Base-by-base conservation (phyloP, 1,140 invertebrate species). In the Geopemphigus sp. region DNA sequence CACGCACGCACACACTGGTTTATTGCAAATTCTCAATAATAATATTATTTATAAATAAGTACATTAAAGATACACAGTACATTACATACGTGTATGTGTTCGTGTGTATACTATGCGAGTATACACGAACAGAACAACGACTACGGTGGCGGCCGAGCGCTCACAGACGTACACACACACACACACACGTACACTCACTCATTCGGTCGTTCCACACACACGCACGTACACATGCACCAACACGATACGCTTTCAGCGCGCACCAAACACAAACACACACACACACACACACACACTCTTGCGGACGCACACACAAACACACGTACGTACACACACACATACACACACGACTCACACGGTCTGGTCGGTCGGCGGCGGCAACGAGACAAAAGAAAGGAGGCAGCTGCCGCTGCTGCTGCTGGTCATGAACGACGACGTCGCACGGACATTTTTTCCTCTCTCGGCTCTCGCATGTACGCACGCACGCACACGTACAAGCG, bases 401-500 rank as follows among this genome's bases (percentile, higher is more conserved):
- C n/a, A n/a, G n/a, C n/a, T n/a, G n/a, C n/a, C n/a, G 64, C 64
- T 47, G 73, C 73, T 76, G 74, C 74, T 78, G 74, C 73, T 61
- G 73, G 74, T 78, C 74, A 78, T 78, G 74, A 78, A 78, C 74
- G 74, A 63, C 68, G 68, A 78, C 59, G 57, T 78, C 74, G 74
- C 32, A 78, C 74, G 45, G 45, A 50, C 57, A 78, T 78, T 78
- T 63, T 76, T 78, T 68, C 47, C 39, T 64, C 39, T 47, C 19
- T 45, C 26, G 53, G 17, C 53, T 5, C 15, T 54, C 19, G 5
- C 47, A 11, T 8, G 11, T 11, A 12, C 47, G 11, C 53, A 19
- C 53, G 29, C 63, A 32, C 63, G 15, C 29, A 39, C 63, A 32
- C 63, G 29, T 29, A 45, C 63, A 11, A 4, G 63, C 29, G 26